These are phyloP conservation scores for Rhopalosiphum padi DNA, from an alignment of 1,140 invertebrate species.

Conservation along the genomic window DNA sequence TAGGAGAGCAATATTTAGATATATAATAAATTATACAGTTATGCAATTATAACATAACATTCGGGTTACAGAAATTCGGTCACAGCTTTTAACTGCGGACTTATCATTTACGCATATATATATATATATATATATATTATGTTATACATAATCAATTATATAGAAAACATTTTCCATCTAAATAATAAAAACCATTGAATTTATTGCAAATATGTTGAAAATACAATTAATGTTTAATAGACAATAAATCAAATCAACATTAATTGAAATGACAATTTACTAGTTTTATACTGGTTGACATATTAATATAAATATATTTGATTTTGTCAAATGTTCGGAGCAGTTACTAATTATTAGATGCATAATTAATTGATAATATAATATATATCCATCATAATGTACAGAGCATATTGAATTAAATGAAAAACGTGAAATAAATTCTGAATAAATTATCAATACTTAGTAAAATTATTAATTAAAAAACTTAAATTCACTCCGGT, in stretches of 20 bases:
- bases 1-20: too few species aligned
- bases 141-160: background rate
- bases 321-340: background rate
- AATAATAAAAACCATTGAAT: background rate
- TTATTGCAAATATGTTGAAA: background rate
- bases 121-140: background rate
- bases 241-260: background rate
- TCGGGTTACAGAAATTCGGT: background rate
- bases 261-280: background rate
- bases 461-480: background rate
- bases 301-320: background rate
- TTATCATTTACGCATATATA: background rate
- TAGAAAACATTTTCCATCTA: background rate
- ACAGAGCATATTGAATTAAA: background rate
- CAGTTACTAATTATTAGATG: background rate
- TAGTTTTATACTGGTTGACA: background rate
- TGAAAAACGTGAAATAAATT: background rate
- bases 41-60: background rate
- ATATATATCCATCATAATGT: background rate
- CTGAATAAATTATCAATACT: background rate
- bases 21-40: too few species aligned
- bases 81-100: background rate
- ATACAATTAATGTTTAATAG: conserved; percentile 2
- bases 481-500: background rate
- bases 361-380: background rate